Evolutionary conservation across 2,113 vertebrate genomes (phyloP), one percentile per base, ranked within the genome.

Genomic region (Phoxinus phoxinus): DNA sequence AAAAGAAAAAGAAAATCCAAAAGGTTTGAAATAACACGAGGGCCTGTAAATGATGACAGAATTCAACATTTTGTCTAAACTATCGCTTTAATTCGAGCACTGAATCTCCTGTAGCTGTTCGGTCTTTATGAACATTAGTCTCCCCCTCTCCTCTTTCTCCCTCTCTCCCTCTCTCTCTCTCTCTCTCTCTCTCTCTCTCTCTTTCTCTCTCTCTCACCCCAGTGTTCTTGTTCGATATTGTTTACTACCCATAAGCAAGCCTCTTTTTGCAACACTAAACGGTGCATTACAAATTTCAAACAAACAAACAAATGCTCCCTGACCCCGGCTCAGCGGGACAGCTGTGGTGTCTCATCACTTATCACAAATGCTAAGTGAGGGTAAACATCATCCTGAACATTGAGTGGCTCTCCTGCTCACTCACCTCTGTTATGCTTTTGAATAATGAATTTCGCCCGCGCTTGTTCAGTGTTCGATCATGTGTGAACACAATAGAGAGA

Each of bases 71-170:
- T 30, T 48, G 3, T 6, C 3, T 53, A 27, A 53, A 17, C 0
- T 15, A 8, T 27, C 0, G 1, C 12, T 73, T 73, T 46, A 46
- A n/a, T 73, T 76, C 44, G 53, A 53, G 44, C 44, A 15, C 46
- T 53, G 46, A 48, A 53, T 76, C 23, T 35, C 25, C 67, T 58
- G 17, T 82, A 41, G 37, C 23, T 30, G 21, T 44, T 51, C 9
- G 15, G 7, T 30, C 13, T 76, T 56, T 56, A 56, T 56, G 2
- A 6, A 23, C 19, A 19, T 6, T 19, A 44, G 19, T 37, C 41
- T 48, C n/a, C 35, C 23, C 35, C 44, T 74, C 35, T 93, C 91
- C 87, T 91, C 82, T 90, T 90, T 92, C 89, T 91, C 84, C 1
- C 17, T 74, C 23, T 63, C 30, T 41, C 44, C 32, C 51, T 84